Base-by-base conservation (phyloP, 92 coral and sea anemone genomes). In the Siderastrea radians region DNA sequence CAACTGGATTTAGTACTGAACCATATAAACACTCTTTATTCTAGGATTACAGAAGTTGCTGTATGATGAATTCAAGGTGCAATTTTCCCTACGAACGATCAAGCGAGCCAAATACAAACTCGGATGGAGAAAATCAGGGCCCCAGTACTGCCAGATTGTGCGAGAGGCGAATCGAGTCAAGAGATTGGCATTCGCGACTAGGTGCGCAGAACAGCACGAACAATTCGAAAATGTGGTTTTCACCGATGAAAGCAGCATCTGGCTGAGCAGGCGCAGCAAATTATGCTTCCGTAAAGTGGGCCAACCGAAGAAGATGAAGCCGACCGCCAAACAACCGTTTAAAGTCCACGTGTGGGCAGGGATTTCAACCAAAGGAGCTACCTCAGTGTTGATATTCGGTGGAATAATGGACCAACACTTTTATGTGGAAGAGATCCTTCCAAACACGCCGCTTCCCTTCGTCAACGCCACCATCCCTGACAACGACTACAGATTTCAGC, bases 81-180 rank as follows among this genome's bases (percentile, higher is more conserved):
- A 78, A 52, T 77, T 66, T 8, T 71, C 87, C 8, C 11, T 5
- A 49, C 3, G 68, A 6, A 73, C 53, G 10, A 83, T 72, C 64
- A 83, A 83, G 60, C 38, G 68, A 11, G 48, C 67, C 12, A 47
- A 80, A 9, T 72, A 57, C 60, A 83, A 73, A 71, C 80, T 83
- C 14, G 73, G 72, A 17, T 83, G 87, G 87, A 69, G 54, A 5
- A 73, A 73, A 63, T 57, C 70, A 38, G 87, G 87, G 44, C 69
- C 87, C 0, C 45, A 71, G 47, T 83, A 83, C 59, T 83, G 87
- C 55, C 80, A 83, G 80, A 50, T 73, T 19, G 87, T 73, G 9
- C 3, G 73, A 26, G 87, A 83, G 60, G 79, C 80, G 6, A 72
- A 83, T 72, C 38, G 87, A 45, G 71, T 83, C 4, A 65, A 63